Conservation (phyloP, 2,113 vertebrate genomes). For the Nyctibius bracteatus region DNA sequence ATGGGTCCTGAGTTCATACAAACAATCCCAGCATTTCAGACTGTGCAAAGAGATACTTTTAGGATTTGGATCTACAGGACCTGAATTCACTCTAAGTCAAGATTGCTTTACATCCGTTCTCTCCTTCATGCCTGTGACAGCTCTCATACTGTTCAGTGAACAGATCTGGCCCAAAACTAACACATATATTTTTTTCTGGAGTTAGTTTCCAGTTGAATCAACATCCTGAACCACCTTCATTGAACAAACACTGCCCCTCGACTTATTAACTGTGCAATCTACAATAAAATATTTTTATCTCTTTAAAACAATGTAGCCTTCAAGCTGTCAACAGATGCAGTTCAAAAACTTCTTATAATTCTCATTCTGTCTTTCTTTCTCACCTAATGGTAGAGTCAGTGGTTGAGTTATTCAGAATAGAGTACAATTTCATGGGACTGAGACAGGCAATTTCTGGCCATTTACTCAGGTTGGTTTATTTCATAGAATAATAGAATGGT, state of each 20-base stretch:
- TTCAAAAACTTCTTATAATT: background rate
- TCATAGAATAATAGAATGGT: too few relatives aligned
- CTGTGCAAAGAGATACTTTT: background rate
- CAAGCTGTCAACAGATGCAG: background rate
- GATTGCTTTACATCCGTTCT: background rate
- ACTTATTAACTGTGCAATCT: background rate
- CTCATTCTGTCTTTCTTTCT: background rate
- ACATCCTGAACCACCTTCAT: background rate
- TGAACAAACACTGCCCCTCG: background rate
- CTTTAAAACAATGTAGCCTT: background rate
- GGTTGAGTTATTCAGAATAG: background rate
- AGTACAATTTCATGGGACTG: background rate
- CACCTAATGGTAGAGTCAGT: background rate
- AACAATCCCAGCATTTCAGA: background rate
- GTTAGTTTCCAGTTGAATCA: background rate
- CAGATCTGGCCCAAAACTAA: background rate
- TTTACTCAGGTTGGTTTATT: background rate
- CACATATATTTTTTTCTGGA: background rate
- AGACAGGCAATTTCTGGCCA: background rate
- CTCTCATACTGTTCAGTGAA: background rate
- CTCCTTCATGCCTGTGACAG: background rate
- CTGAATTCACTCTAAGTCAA: background rate
- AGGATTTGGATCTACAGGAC: background rate
- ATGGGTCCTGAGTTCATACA: background rate
- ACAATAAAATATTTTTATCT: background rate